Conservation (phyloP, 1,140 invertebrate genomes). For the Ips nitidus region DNA sequence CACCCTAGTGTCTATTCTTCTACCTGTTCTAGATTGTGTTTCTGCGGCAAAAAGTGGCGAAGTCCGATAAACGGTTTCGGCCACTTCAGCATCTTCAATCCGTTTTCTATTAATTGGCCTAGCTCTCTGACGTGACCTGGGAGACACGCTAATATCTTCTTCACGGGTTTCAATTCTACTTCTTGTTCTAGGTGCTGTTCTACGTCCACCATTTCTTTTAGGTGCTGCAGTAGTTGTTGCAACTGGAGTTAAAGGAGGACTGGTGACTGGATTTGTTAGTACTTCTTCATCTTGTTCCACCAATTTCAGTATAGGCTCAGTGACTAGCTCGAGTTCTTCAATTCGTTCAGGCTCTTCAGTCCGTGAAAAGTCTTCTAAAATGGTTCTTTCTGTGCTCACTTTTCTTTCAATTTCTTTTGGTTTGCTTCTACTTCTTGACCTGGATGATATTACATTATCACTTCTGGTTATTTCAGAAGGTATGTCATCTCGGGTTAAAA, state of each 20-base stretch:
- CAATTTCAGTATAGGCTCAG: too few relatives aligned
- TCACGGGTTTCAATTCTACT: slow-evolving; percentile 1
- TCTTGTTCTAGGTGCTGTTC: background rate
- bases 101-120: slow-evolving; percentile 27
- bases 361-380: slow-evolving; percentile 16
- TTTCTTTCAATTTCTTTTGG: background rate
- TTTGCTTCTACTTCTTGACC: background rate
- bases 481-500: slow-evolving; percentile 19
- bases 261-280: too few relatives aligned
- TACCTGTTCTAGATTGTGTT: slow-evolving; percentile 40
- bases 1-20: slow-evolving; percentile 34
- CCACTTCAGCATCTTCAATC: slow-evolving; percentile 20
- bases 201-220: too few relatives aligned
- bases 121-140: background rate
- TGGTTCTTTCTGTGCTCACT: background rate
- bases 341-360: background rate
- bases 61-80: slow-evolving; percentile 21
- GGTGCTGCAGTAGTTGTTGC: too few relatives aligned
- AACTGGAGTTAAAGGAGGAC: too few relatives aligned
- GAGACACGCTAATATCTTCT: background rate
- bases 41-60: slow-evolving; percentile 41
- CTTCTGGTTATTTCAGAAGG: slow-evolving; percentile 5
- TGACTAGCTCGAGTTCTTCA: slow-evolving; percentile 25
- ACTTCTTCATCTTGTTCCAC: too few relatives aligned
- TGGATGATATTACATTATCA: background rate